Conservation (phyloP, 2,888 invertebrate genomes). For the Mesoligia furuncula region DNA sequence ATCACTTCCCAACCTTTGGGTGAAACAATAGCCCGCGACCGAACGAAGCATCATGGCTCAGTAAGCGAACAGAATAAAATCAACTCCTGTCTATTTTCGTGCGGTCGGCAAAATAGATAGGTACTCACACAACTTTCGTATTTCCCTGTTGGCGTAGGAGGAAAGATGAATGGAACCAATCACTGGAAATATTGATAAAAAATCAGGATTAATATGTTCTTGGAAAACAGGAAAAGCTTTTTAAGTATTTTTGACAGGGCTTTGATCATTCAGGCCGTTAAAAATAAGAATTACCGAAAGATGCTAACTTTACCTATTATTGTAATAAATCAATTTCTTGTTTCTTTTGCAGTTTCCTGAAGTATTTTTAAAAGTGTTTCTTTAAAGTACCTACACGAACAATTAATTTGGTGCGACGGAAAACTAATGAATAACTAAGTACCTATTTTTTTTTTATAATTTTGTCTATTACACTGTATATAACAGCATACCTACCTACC, state of each 20-base stretch:
- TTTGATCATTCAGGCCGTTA: background rate
- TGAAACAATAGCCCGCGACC: slow-evolving; percentile 57
- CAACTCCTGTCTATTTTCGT: slow-evolving; percentile 57
- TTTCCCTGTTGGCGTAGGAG: slow-evolving; percentile 31
- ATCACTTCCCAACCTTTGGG: slow-evolving; percentile 60
- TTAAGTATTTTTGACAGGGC: background rate
- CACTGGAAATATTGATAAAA: slow-evolving; percentile 33
- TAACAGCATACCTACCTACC: background rate
- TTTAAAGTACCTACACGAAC: background rate
- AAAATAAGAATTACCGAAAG: background rate
- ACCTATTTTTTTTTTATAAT: background rate
- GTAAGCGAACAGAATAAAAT: slow-evolving; percentile 60
- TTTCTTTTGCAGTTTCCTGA: no score
- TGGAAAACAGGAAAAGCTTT: background rate
- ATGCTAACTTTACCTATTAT: background rate
- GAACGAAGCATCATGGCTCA: slow-evolving; percentile 52
- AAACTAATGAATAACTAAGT: no score
- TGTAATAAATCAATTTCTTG: background rate
- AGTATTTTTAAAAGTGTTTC: no score
- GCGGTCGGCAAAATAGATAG: slow-evolving; percentile 38
- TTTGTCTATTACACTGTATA: background rate
- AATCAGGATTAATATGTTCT: slow-evolving; percentile 8
- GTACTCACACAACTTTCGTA: slow-evolving; percentile 29
- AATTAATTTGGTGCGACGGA: background rate
- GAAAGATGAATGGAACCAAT: slow-evolving; percentile 32